Base-by-base conservation (phyloP, 2,888 invertebrate species). In the Phaonia tiefii region DNA sequence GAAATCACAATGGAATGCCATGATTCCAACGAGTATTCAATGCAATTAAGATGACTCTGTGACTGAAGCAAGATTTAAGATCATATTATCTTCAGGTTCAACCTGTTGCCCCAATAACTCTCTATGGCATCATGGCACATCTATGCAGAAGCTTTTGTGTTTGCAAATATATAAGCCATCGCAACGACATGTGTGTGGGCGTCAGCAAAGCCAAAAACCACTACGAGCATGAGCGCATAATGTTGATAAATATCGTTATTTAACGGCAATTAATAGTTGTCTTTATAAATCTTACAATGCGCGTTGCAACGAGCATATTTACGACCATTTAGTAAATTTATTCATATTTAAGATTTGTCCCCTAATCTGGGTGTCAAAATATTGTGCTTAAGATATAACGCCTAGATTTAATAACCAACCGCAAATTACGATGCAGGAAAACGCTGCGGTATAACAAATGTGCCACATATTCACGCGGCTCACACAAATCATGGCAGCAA, bases 191-290 rank as follows among this genome's bases (percentile, higher is more conserved):
- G 26, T 51, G 66, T 66, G 74, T 74, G 22, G 42, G 63, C 1
- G 63, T 63, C 39, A 63, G n/a, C 37, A 20, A 8, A 60, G 15
- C 60, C 10, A 5, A 10, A 60, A 60, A 60, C n/a, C n/a, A n/a
- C n/a, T n/a, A n/a, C n/a, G n/a, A n/a, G n/a, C 39, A 60, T 60
- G n/a, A 39, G 60, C 20, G 20, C 39, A 31, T 39, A 60, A 39
- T 37, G 39, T 20, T 69, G 25, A 37, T 60, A 72, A 72, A 60
- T 49, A 37, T 49, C 49, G 49, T 49, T 49, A 60, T 72, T 72
- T 72, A 60, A 60, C 37, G 37, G 49, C 63, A 72, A 63, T 72
- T 72, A 72, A 63, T 63, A 72, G 63, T 63, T 72, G 72, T 72
- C 72, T 51, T 63, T 51, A 51, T 63, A 72, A 72, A 72, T 72